Base-by-base conservation (phyloP, 2,888 invertebrate genomes). In the Drepanosiphum platanoidis region DNA sequence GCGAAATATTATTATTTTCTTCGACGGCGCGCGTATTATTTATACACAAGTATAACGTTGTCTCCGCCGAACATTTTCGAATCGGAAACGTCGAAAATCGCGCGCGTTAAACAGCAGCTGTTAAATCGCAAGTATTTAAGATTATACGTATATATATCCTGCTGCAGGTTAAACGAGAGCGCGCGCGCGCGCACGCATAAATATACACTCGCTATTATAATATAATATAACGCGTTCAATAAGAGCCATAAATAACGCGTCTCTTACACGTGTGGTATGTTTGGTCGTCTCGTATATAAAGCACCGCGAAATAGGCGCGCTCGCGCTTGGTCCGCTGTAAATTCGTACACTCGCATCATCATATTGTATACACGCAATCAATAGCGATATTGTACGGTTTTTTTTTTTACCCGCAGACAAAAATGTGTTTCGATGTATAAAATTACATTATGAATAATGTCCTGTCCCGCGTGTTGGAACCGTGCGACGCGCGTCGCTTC, bases 311-410 rank as follows among this genome's bases (percentile, higher is more conserved):
- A n/a, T n/a, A n/a, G n/a, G n/a, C n/a, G 52, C 13, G 7, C 30
- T n/a, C 46, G 32, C 27, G 46, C 18, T 27, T 52, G 42, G 32
- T 42, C 52, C 11, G 68, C 0, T 52, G 34, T 68, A 79, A 79
- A n/a, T n/a, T n/a, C n/a, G n/a, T n/a, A n/a, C n/a, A n/a, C n/a
- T n/a, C n/a, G n/a, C n/a, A n/a, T n/a, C n/a, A 42, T 32, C 32
- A 68, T 52, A 52, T 52, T n/a, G 18, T 46, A 11, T 39, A 46
- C 15, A 52, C 18, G 18, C 52, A 81, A 81, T 81, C 80, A 81
- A 81, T 81, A 58, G 22, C 80, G 70, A 81, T n/a, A n/a, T 81
- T 81, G 80, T 81, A 71, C 34, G 27, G 46, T 36, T 15, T 36
- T 27, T 11, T 58, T 58, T 75, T n/a, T 30, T 36, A 58, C 70